Evolutionary conservation across 1,140 invertebrate genomes (phyloP).

Genomic region (Saccostrea glomerata): DNA sequence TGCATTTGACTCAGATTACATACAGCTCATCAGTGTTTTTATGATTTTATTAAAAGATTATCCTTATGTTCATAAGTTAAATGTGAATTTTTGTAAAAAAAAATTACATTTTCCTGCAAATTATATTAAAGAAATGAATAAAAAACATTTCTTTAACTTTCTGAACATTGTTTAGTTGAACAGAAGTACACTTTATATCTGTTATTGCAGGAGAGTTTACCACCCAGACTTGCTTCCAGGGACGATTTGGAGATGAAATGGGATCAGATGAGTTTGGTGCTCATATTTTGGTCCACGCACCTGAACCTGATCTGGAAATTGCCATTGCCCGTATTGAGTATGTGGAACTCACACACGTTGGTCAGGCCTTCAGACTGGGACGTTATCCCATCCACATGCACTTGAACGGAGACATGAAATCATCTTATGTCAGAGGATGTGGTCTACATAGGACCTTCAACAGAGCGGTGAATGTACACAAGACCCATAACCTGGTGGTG

Average conservation of each 20-base stretch:
- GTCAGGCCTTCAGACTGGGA: slow-evolving; percentile 76
- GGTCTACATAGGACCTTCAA: slow-evolving; percentile 77
- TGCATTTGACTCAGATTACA: no score
- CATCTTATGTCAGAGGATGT: slow-evolving; percentile 73
- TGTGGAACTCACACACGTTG: slow-evolving; percentile 70
- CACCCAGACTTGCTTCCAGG: slow-evolving; percentile 76
- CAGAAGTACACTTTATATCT: neutral
- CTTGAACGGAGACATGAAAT: slow-evolving; percentile 71
- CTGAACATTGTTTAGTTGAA: neutral
- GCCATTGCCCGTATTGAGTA: slow-evolving; percentile 59
- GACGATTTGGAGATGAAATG: slow-evolving; percentile 75
- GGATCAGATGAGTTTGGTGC: slow-evolving; percentile 76
- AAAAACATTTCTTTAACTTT: neutral
- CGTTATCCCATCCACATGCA: slow-evolving; percentile 78
- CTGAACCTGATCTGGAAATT: slow-evolving; percentile 54
- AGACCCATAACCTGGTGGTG: slow-evolving; percentile 69
- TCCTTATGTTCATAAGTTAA: no score
- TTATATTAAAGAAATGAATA: neutral
- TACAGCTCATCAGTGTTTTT: no score
- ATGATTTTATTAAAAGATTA: no score
- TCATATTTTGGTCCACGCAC: slow-evolving; percentile 71
- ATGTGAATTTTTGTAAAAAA: no score
- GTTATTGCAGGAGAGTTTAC: slow-evolving; percentile 69
- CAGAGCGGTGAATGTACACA: slow-evolving; percentile 78
- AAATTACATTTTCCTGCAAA: no score